A percentile compares a stretch with the other conserved stretches of the same genome.
phyloP scores from a whole-genome alignment of 2,113 vertebrate genomes.

The Apteryx owenii region DNA sequence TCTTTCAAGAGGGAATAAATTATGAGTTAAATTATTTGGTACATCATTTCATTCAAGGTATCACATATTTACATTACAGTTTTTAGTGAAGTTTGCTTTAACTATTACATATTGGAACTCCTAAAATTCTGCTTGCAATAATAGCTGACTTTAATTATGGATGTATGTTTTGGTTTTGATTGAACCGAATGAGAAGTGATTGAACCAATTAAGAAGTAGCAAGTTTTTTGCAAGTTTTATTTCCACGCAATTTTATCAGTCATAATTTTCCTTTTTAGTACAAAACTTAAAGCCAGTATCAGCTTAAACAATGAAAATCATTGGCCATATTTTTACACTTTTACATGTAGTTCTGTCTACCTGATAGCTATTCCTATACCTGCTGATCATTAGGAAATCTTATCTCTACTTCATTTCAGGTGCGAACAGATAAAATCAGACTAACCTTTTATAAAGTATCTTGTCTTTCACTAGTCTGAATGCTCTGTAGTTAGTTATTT shows the following conservation, averaged over 20 bases:
- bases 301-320: neutral
- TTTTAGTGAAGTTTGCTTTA: slow-evolving; percentile 46
- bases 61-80: neutral
- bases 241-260: neutral
- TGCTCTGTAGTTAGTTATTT: neutral
- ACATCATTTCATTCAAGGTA: neutral
- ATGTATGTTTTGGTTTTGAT: neutral
- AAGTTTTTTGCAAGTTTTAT: slow-evolving; percentile 14
- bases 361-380: no score
- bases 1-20: neutral
- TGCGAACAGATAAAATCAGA: neutral
- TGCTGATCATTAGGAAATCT: neutral
- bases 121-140: slow-evolving; percentile 32
- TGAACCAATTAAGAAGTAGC: neutral
- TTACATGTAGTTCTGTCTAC: neutral
- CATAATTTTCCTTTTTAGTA: neutral
- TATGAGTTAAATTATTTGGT: slow-evolving; percentile 32
- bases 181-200: neutral
- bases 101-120: neutral
- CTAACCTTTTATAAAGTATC: neutral
- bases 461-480: neutral
- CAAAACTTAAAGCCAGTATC: neutral
- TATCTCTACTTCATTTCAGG: neutral
- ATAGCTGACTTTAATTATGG: neutral
- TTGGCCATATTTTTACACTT: neutral